These are phyloP conservation scores for Erinaceus europaeus DNA, from an alignment of 2,113 vertebrate genomes.

Conservation along the genomic window DNA sequence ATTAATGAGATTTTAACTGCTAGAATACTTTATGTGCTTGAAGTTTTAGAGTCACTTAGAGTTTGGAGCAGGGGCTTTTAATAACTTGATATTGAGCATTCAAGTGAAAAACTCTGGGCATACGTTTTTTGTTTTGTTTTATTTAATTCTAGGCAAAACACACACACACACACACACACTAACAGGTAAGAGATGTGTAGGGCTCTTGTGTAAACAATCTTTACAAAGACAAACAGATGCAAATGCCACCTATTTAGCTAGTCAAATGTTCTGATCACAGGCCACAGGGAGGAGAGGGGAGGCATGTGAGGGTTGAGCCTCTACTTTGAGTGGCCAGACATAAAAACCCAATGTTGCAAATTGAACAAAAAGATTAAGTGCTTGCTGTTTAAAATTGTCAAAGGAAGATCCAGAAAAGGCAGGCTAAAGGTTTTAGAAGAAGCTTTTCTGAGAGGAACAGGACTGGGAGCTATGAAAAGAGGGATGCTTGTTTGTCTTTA, in stretches of 20 bases:
- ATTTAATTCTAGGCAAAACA: neutral
- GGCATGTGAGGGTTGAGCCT: neutral
- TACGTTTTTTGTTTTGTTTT: too few species aligned
- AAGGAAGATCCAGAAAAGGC: neutral
- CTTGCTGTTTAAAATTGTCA: neutral
- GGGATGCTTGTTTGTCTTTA: neutral
- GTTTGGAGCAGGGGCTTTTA: neutral
- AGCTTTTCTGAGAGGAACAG: neutral
- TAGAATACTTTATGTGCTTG: neutral
- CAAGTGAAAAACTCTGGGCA: neutral
- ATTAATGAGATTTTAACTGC: too few species aligned
- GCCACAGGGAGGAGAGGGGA: neutral
- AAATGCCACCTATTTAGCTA: neutral
- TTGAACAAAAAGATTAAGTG: neutral
- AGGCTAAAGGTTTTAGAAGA: neutral
- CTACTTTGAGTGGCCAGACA: neutral
- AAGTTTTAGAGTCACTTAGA: neutral
- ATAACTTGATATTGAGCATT: neutral
- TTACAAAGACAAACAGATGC: neutral
- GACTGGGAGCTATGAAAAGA: neutral
- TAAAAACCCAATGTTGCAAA: neutral
- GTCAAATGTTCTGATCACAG: neutral
- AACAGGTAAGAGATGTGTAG: neutral
- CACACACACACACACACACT: neutral
- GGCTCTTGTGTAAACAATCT: neutral